phyloP scores from a whole-genome alignment of 1,140 invertebrate species.

The Diorhabda elongata region DNA sequence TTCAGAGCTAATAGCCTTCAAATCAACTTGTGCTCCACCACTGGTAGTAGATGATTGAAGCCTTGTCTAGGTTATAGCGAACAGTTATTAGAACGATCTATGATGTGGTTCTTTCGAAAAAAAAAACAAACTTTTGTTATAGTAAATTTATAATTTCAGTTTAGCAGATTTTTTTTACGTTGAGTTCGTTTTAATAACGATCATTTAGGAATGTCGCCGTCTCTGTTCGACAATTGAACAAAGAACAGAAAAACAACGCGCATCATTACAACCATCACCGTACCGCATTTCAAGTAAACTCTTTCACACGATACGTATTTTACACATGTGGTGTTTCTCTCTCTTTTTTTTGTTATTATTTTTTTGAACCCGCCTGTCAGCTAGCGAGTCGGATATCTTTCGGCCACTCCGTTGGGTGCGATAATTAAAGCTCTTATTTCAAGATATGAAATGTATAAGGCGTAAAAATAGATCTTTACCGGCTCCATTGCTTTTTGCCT shows the following conservation, averaged over 20 bases:
- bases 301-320: constrained; percentile 39
- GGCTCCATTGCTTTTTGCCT: constrained; percentile 13
- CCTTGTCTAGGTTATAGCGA: background rate
- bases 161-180: too few species aligned
- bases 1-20: too few species aligned
- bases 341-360: constrained; percentile 29
- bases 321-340: constrained; percentile 30
- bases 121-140: background rate
- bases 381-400: constrained; percentile 34
- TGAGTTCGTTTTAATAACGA: background rate
- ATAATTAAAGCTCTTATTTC: constrained; percentile 31
- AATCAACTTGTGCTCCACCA: too few species aligned
- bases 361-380: constrained; percentile 31
- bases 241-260: background rate
- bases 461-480: constrained; percentile 21
- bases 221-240: background rate
- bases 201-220: background rate
- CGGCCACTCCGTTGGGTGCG: constrained; percentile 22
- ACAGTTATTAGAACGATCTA: background rate
- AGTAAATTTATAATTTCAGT: too few species aligned
- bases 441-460: constrained; percentile 19
- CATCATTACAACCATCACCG: background rate
- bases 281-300: constrained; percentile 29
- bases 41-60: background rate
- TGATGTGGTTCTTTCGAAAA: background rate